Evolutionary conservation across 2,113 vertebrate genomes (phyloP).

Genomic region (Brevimyrus niger): DNA sequence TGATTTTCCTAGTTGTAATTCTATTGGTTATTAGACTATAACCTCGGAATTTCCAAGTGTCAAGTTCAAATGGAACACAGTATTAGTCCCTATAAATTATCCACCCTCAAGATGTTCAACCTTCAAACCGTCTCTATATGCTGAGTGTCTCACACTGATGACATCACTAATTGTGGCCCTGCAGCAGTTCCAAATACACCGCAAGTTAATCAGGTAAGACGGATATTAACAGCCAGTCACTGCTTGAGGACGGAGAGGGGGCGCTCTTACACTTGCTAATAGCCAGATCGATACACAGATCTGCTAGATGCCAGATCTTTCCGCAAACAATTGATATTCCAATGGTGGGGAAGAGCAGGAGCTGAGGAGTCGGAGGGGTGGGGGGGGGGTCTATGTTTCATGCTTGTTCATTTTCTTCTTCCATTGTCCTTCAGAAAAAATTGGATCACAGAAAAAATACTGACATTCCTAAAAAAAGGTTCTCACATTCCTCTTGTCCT

Average conservation of each 20-base stretch:
- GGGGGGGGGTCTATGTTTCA: too few species aligned
- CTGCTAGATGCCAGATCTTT: background rate
- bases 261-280: background rate
- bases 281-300: background rate
- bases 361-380: too few species aligned
- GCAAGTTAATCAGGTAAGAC: background rate
- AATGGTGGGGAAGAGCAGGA: too few species aligned
- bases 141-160: constrained; percentile 7
- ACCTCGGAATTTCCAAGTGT: too few species aligned
- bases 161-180: background rate
- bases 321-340: background rate
- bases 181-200: background rate
- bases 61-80: too few species aligned
- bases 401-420: background rate
- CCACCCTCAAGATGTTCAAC: background rate
- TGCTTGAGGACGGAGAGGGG: background rate
- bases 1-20: too few species aligned
- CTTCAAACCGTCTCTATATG: background rate
- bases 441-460: background rate
- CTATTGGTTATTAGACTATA: too few species aligned
- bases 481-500: background rate
- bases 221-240: background rate
- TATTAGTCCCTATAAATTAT: background rate
- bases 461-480: background rate
- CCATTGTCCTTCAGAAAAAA: background rate